Evolutionary conservation across 2,113 vertebrate species (phyloP).

Genomic region (Chamaea fasciata): DNA sequence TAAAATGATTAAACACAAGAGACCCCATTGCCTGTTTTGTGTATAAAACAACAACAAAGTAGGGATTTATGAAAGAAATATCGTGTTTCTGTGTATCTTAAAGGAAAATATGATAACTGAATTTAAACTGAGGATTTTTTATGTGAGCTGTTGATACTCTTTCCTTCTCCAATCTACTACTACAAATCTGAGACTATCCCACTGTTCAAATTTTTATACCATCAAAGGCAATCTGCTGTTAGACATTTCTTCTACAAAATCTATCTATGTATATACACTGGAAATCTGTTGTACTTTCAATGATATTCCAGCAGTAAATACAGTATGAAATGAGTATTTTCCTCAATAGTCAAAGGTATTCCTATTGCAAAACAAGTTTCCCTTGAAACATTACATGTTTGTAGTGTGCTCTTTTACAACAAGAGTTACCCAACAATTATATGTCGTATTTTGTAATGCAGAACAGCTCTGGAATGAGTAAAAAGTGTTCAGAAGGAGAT

Average conservation of each 20-base stretch:
- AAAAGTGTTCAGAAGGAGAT: not conserved
- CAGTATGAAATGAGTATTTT: not conserved
- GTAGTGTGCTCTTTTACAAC: not conserved
- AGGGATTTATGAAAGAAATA: slow-evolving; percentile 30
- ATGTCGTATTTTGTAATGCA: not conserved
- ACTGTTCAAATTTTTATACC: not conserved
- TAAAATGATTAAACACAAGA: slow-evolving; percentile 44
- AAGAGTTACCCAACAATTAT: not conserved
- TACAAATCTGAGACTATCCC: not conserved
- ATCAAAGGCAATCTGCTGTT: not conserved
- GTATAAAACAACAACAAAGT: slow-evolving; percentile 56
- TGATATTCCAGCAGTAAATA: not conserved
- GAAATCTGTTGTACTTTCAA: not conserved
- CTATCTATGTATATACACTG: not conserved
- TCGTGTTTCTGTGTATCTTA: not conserved
- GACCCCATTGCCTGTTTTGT: slow-evolving; percentile 54
- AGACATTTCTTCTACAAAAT: not conserved
- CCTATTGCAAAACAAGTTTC: not conserved
- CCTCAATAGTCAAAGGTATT: not conserved
- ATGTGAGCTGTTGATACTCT: not conserved
- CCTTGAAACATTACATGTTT: not conserved
- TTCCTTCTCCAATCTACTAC: not conserved
- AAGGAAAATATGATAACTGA: slow-evolving; percentile 31
- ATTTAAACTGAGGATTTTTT: not conserved
- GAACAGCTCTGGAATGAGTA: not conserved